These are phyloP conservation scores for Sparidentex hasta DNA, from an alignment of 2,797 vertebrate species.

Conservation along the genomic window DNA sequence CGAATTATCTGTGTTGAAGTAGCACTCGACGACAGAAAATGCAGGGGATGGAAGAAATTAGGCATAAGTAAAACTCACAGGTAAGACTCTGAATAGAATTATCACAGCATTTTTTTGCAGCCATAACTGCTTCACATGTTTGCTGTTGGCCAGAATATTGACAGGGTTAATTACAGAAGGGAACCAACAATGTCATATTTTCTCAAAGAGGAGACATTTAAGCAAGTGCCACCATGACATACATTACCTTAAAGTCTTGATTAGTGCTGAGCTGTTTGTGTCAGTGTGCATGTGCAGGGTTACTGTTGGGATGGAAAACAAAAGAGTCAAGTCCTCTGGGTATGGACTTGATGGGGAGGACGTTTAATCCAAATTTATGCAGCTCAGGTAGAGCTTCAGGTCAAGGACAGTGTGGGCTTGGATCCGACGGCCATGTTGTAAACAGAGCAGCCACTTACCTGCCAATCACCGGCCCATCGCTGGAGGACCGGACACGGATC, in stretches of 20 bases:
- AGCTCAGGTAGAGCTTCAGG: conserved; percentile 79
- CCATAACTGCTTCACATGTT: neutral
- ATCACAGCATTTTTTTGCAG: neutral
- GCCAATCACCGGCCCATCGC: conserved; percentile 83
- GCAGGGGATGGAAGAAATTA: conserved; percentile 20
- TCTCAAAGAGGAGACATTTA: neutral
- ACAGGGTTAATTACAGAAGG: neutral
- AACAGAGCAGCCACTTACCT: conserved; percentile 83
- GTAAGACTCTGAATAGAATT: neutral
- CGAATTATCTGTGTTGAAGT: conserved; percentile 35
- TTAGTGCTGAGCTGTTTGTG: conserved; percentile 48
- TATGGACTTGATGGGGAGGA: conserved; percentile 61
- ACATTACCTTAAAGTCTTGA: neutral
- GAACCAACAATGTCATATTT: neutral
- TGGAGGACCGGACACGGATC: conserved; percentile 80
- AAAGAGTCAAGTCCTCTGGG: conserved; percentile 68
- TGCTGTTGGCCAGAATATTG: conserved; percentile 1
- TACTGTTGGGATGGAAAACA: conserved; percentile 59
- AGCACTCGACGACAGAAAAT: conserved; percentile 22
- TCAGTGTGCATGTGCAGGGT: conserved; percentile 41
- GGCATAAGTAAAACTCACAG: conserved; percentile 8
- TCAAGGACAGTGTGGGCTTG: conserved; percentile 82
- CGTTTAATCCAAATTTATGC: conserved; percentile 78
- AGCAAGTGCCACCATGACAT: neutral
- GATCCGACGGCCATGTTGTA: conserved; percentile 78